Percentiles rank a stretch among this genome's conserved stretches.
phyloP scores from a whole-genome alignment of 64 coral and sea anemone species.

The Montipora sp. region DNA sequence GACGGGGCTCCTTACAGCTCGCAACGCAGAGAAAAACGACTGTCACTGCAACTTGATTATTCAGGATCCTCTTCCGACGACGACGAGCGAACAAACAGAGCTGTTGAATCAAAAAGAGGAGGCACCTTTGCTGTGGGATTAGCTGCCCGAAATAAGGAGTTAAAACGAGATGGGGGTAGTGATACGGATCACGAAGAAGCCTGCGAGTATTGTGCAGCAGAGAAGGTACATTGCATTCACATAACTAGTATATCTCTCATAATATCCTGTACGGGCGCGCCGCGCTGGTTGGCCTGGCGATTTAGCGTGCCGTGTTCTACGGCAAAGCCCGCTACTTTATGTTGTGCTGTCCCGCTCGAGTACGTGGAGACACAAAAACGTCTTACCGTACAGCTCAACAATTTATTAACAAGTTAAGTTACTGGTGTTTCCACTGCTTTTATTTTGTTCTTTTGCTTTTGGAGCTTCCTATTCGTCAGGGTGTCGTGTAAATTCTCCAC shows the following conservation, averaged over 20 bases:
- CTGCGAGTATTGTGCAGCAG: constrained; percentile 95
- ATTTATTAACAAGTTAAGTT: no score
- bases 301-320: no score
- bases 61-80: constrained; percentile 90
- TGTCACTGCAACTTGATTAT: constrained; percentile 74
- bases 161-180: constrained; percentile 40
- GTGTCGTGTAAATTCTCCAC: no score
- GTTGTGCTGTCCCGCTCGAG: no score
- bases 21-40: constrained; percentile 72
- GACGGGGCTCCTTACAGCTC: constrained; percentile 70
- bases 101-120: constrained; percentile 23
- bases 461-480: no score
- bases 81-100: constrained; percentile 88
- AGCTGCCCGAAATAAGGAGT: constrained; percentile 71
- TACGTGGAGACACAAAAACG: no score
- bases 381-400: no score
- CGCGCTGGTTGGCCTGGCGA: no score
- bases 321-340: no score
- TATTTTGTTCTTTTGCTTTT: no score
- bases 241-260: neutral
- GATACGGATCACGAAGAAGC: constrained; percentile 90
- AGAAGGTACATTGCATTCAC: constrained; percentile 62
- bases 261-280: no score
- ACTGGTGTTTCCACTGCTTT: no score
- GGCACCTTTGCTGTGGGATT: constrained; percentile 96